These are phyloP conservation scores for Graphium colonna DNA, from an alignment of 2,888 invertebrate genomes.

Conservation along the genomic window DNA sequence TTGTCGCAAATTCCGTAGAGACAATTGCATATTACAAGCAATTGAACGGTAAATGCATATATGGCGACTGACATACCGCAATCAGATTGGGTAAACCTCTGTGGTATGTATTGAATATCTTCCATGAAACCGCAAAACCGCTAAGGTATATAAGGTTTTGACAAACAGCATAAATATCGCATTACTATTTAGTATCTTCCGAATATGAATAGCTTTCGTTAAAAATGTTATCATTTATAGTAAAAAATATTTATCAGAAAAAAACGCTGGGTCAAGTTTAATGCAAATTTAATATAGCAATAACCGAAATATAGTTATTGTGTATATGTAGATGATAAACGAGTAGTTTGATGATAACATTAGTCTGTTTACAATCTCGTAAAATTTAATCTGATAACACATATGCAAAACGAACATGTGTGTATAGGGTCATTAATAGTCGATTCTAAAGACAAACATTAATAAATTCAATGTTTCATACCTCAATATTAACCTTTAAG, in stretches of 20 bases:
- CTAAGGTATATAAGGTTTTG: slow-evolving; percentile 15
- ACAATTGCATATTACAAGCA: slow-evolving; percentile 22
- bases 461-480: too few species aligned
- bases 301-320: slow-evolving; percentile 38
- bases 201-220: slow-evolving; percentile 6
- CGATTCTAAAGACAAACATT: slow-evolving; percentile 5
- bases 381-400: slow-evolving; percentile 38
- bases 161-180: too few species aligned
- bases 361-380: slow-evolving; percentile 48
- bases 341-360: slow-evolving; percentile 49
- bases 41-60: slow-evolving; percentile 20
- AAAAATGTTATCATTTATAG: neutral
- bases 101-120: slow-evolving; percentile 55
- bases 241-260: neutral
- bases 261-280: slow-evolving; percentile 39
- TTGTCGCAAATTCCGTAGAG: slow-evolving; percentile 11
- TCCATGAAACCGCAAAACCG: slow-evolving; percentile 42
- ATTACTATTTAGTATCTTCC: slow-evolving; percentile 19
- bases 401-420: slow-evolving; percentile 18
- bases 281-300: slow-evolving; percentile 29
- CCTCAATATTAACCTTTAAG: too few species aligned
- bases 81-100: slow-evolving; percentile 53
- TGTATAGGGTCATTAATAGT: neutral
- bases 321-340: slow-evolving; percentile 43
- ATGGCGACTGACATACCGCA: slow-evolving; percentile 50